These are phyloP conservation scores for Holacanthella duospinosa DNA, from an alignment of 2,888 invertebrate species.

Conservation along the genomic window DNA sequence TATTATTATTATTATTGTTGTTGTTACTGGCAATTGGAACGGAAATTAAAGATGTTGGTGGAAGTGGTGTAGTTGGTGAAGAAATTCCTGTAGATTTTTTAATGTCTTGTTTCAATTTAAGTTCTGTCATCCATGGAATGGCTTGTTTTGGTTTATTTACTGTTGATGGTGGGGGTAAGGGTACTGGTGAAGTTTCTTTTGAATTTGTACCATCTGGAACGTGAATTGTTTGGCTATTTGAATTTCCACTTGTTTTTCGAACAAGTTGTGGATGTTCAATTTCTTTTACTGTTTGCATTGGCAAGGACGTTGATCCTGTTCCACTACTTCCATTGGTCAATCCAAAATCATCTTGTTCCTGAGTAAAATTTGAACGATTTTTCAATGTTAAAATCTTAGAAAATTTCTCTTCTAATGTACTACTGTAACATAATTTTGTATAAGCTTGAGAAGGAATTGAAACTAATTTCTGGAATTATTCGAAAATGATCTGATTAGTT, in stretches of 20 bases:
- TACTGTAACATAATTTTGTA: too few relatives aligned
- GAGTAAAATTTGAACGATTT: not conserved
- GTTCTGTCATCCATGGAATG: slow-evolving; percentile 52
- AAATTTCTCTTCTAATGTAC: too few relatives aligned
- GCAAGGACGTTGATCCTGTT: not conserved
- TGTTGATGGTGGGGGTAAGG: slow-evolving; percentile 3
- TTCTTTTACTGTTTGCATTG: not conserved
- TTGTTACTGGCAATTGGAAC: too few relatives aligned
- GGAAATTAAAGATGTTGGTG: slow-evolving; percentile 9
- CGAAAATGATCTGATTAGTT: too few relatives aligned
- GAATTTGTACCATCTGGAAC: not conserved
- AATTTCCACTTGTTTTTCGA: too few relatives aligned
- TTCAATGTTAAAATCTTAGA: too few relatives aligned
- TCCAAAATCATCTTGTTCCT: not conserved
- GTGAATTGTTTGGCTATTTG: not conserved
- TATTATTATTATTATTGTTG: slow-evolving; percentile 1
- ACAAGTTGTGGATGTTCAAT: not conserved
- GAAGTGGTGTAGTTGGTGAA: slow-evolving; percentile 10
- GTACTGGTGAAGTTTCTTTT: slow-evolving; percentile 13
- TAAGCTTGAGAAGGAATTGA: too few relatives aligned
- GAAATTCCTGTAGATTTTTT: slow-evolving; percentile 15
- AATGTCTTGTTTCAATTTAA: slow-evolving; percentile 58
- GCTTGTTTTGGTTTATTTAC: not conserved
- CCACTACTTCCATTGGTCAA: slow-evolving; percentile 1
- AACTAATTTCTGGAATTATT: too few relatives aligned